phyloP scores from a whole-genome alignment of 2,113 vertebrate genomes.

The Heptranchias perlo region DNA sequence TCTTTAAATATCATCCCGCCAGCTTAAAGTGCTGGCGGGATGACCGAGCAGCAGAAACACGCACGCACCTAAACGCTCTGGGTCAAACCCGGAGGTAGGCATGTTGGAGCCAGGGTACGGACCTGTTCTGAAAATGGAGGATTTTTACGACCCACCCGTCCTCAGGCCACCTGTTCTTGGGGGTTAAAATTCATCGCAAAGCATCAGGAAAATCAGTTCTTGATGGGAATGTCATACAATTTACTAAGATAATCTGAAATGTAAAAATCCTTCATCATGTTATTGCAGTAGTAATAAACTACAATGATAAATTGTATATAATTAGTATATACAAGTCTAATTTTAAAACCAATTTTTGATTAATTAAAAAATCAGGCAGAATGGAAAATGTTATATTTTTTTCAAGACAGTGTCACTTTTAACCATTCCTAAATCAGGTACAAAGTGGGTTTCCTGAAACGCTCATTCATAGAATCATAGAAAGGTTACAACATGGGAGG shows the following conservation, averaged over 20 bases:
- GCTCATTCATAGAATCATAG: no score
- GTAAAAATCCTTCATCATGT: neutral
- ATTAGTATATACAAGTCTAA: neutral
- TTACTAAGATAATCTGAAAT: neutral
- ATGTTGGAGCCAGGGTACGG: no score
- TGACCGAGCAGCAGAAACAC: no score
- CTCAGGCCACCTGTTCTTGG: no score
- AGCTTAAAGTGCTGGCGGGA: no score
- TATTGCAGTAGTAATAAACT: neutral
- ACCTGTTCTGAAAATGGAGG: no score
- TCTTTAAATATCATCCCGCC: no score
- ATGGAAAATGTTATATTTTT: neutral
- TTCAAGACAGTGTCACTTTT: neutral
- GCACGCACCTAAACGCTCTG: no score
- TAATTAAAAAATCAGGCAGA: neutral
- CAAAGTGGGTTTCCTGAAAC: neutral
- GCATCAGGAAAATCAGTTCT: neutral
- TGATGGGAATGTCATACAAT: neutral
- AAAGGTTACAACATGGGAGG: no score
- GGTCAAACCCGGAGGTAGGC: no score
- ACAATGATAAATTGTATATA: neutral
- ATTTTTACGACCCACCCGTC: no score
- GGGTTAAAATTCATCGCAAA: no score
- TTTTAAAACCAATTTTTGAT: neutral
- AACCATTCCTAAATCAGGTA: neutral